Conservation (phyloP, 1,140 invertebrate genomes). For the Drosophila mayri region DNA sequence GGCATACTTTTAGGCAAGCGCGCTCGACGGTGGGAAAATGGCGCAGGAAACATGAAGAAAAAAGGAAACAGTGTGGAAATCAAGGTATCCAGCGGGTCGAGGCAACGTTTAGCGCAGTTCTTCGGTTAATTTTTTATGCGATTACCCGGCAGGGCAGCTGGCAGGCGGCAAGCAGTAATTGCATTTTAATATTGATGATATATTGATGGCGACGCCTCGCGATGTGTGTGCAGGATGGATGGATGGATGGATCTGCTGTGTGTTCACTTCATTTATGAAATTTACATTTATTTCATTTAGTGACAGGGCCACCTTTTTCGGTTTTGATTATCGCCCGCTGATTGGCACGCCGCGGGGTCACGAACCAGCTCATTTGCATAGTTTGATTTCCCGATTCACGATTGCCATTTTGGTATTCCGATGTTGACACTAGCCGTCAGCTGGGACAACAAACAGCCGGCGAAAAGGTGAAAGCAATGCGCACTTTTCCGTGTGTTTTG, state of each 20-base stretch:
- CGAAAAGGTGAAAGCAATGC: slow-evolving; percentile 35
- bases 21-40: not conserved
- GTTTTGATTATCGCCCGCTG: slow-evolving; percentile 61
- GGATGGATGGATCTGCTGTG: slow-evolving; percentile 5
- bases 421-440: slow-evolving; percentile 54
- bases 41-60: not conserved
- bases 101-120: slow-evolving; percentile 39
- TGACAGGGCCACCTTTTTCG: slow-evolving; percentile 56
- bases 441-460: slow-evolving; percentile 35
- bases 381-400: slow-evolving; percentile 44
- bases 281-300: slow-evolving; percentile 72
- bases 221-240: not conserved
- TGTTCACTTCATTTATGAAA: slow-evolving; percentile 73
- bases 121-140: slow-evolving; percentile 42
- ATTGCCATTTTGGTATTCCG: slow-evolving; percentile 19
- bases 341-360: slow-evolving; percentile 11
- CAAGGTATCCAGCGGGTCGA: slow-evolving; percentile 44
- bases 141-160: slow-evolving; percentile 36
- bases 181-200: slow-evolving; percentile 76
- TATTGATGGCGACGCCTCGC: slow-evolving; percentile 32
- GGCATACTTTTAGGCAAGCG: slow-evolving; percentile 41
- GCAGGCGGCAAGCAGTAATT: slow-evolving; percentile 53
- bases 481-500: slow-evolving; percentile 35
- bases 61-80: slow-evolving; percentile 8
- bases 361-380: slow-evolving; percentile 46